These are phyloP conservation scores for Heteractis magnifica DNA, from an alignment of 92 coral and sea anemone genomes.

Conservation along the genomic window DNA sequence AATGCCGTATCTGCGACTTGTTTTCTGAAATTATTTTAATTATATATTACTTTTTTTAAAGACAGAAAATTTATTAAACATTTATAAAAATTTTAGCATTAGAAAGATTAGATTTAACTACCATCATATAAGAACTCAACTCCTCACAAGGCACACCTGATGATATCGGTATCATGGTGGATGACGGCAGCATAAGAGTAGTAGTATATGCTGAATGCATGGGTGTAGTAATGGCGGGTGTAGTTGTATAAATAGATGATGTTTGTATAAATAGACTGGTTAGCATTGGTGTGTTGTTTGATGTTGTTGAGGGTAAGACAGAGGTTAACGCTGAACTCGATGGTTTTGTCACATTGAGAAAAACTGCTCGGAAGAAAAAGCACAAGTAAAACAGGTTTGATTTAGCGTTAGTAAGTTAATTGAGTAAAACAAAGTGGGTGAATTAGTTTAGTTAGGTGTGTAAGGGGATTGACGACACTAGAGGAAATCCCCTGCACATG, in stretches of 20 bases:
- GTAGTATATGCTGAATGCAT: background rate
- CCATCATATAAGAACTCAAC: too few relatives aligned
- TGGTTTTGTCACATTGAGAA: constrained; percentile 4
- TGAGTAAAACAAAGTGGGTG: too few relatives aligned
- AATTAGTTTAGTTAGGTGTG: background rate
- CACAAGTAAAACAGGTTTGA: background rate
- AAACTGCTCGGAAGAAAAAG: constrained; percentile 15
- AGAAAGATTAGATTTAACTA: too few relatives aligned
- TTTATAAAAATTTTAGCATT: too few relatives aligned
- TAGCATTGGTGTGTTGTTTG: background rate
- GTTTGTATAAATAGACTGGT: background rate
- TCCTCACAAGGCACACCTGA: background rate
- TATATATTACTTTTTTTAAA: too few relatives aligned
- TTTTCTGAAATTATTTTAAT: too few relatives aligned
- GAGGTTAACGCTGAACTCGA: background rate
- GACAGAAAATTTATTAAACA: too few relatives aligned
- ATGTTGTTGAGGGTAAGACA: background rate
- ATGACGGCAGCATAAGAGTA: background rate
- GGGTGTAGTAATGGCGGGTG: background rate
- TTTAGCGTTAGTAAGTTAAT: background rate
- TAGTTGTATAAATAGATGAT: background rate
- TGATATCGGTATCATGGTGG: background rate
- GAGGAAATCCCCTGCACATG: too few relatives aligned
- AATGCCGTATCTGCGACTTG: too few relatives aligned
- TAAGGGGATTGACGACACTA: too few relatives aligned